Percentiles rank a stretch among this genome's conserved stretches.
phyloP scores from a whole-genome alignment of 2,797 vertebrate genomes.

The Pelochelys cantorii region DNA sequence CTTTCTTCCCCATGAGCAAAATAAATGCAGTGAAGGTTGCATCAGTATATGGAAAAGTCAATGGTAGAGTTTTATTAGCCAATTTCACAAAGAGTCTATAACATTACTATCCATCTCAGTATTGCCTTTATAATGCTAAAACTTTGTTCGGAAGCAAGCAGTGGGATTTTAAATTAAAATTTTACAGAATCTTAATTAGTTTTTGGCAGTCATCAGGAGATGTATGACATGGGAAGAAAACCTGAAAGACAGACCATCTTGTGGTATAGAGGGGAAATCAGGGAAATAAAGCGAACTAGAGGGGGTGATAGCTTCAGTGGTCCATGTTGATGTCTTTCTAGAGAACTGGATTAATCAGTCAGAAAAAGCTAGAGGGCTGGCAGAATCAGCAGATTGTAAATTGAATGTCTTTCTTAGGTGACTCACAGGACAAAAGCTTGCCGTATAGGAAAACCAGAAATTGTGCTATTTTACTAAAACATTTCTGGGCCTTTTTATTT shows the following conservation, averaged over 20 bases:
- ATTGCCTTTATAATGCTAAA: constrained; percentile 2
- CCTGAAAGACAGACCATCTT: neutral
- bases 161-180: neutral
- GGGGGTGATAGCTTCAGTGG: constrained; percentile 16
- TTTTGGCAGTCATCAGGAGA: neutral
- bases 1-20: constrained; percentile 30
- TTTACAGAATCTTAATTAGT: neutral
- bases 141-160: constrained; percentile 1
- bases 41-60: constrained; percentile 1
- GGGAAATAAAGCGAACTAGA: neutral
- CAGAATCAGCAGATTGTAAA: neutral
- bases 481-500: neutral
- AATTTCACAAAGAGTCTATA: neutral
- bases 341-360: neutral
- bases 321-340: neutral
- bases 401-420: neutral
- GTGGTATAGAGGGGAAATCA: neutral
- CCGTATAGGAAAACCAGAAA: neutral
- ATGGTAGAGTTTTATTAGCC: neutral
- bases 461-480: neutral
- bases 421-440: neutral
- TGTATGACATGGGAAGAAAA: neutral
- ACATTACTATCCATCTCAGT: neutral
- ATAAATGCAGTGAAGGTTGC: neutral
- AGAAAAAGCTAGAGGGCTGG: neutral